Base-by-base conservation (phyloP, 1,140 invertebrate species). In the Stegodyphus mimosarum region DNA sequence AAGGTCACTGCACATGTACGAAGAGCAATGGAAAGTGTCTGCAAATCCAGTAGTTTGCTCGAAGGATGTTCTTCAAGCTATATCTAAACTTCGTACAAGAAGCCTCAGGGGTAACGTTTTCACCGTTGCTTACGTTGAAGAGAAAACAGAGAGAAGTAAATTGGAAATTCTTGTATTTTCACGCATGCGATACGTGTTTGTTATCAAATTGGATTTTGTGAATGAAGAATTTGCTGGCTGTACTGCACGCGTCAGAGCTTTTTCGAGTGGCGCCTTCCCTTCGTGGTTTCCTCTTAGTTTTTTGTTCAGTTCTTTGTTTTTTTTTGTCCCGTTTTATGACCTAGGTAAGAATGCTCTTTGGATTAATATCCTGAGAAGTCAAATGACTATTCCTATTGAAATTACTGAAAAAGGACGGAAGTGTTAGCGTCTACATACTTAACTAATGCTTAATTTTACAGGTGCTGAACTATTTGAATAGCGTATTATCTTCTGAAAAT, bases 311-410 rank as follows among this genome's bases (percentile, higher is more conserved):
- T 84, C 63, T 50, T 49, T 84, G 6, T 66, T 84, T 6, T 76
- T 75, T 71, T 84, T 84, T 84, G 18, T 84, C 7, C 83, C 83
- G n/a, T 84, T 76, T 71, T 77, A 70, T 84, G 83, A 84, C 70
- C 15, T 4, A 15, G 83, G 83, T 13, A 49, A 33, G 10, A 84
- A 84, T 77, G 64, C 50, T 6, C 6, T 11, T 33, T 84, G 83
- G 83, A 50, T 84, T 17, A 84, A 50, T 76, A 70, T 69, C 13
- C 53, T 84, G 52, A 75, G 52, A 70, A 71, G 52, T 69, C 83
- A 77, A 70, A 84, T 84, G 53, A 84, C 83, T 0, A 76, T 84
- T 51, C 83, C 83, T n/a, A 63, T 84, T 17, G 73, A 76, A 53
- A 60, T 84, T 60, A 60, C 60, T n/a, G 60, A 84, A 70, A 75